A percentile compares a stretch with the other conserved stretches of the same genome.
phyloP scores from a whole-genome alignment of 2,888 invertebrate genomes.

The Plemyria rubiginata region DNA sequence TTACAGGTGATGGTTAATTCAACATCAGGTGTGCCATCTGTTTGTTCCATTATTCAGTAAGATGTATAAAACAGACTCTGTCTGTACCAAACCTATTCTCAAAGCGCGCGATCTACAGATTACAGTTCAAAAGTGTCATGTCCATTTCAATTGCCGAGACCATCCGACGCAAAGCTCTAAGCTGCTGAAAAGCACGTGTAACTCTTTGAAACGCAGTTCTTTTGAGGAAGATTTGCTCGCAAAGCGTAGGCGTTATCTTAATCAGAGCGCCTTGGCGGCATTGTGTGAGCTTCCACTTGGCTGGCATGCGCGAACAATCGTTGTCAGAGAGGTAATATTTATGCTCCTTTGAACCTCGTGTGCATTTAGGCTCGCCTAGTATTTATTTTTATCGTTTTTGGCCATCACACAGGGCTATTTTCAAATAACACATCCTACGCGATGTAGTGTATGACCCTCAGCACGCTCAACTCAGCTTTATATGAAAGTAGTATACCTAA shows the following conservation, averaged over 20 bases:
- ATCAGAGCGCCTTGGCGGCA: conserved; percentile 67
- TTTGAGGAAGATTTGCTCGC: conserved; percentile 52
- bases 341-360: conserved; percentile 60
- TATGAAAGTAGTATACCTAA: no score
- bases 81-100: background rate
- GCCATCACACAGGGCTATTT: no score
- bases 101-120: conserved; percentile 4
- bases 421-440: no score
- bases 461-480: no score
- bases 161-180: conserved; percentile 28
- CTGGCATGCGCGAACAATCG: conserved; percentile 52
- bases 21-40: no score
- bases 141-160: conserved; percentile 25
- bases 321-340: conserved; percentile 63
- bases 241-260: conserved; percentile 71
- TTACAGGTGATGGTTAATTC: no score
- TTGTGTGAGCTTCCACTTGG: conserved; percentile 66
- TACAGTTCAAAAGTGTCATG: conserved; percentile 21
- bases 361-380: conserved; percentile 28
- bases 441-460: no score
- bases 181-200: conserved; percentile 54
- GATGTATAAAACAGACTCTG: background rate
- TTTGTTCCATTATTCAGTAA: no score
- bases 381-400: conserved; percentile 4
- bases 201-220: conserved; percentile 58